These are phyloP conservation scores for Magallana nippona DNA, from an alignment of 2,888 invertebrate species.

Conservation along the genomic window DNA sequence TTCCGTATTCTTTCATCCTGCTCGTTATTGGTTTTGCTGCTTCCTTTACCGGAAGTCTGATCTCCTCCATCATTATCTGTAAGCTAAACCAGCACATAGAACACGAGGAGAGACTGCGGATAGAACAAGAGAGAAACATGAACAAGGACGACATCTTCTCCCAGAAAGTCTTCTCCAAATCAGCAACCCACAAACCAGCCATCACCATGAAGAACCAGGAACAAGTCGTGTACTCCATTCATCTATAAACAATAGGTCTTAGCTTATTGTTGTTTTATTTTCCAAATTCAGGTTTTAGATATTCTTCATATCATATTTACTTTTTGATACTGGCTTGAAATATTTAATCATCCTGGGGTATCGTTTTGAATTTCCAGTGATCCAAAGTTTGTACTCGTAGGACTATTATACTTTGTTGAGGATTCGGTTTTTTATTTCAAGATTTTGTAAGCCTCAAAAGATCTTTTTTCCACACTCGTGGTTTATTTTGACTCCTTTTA, in stretches of 20 bases:
- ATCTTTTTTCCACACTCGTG: too few species aligned
- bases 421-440: too few species aligned
- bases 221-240: constrained; percentile 18
- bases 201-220: constrained; percentile 7
- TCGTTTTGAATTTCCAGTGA: too few species aligned
- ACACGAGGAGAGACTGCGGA: not conserved
- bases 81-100: constrained; percentile 7
- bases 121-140: not conserved
- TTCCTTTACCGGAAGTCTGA: not conserved
- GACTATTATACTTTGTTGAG: too few species aligned
- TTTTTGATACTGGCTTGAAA: too few species aligned
- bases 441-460: too few species aligned
- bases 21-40: not conserved
- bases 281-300: not conserved
- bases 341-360: too few species aligned
- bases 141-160: constrained; percentile 6
- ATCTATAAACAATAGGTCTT: not conserved
- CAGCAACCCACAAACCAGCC: not conserved
- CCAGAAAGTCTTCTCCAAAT: constrained; percentile 2
- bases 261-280: not conserved
- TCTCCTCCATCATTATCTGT: not conserved
- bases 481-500: too few species aligned
- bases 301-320: too few species aligned
- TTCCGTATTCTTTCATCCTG: constrained; percentile 16
- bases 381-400: too few species aligned